Evolutionary conservation across 2,113 vertebrate species (phyloP).

Genomic region (Ia io): DNA sequence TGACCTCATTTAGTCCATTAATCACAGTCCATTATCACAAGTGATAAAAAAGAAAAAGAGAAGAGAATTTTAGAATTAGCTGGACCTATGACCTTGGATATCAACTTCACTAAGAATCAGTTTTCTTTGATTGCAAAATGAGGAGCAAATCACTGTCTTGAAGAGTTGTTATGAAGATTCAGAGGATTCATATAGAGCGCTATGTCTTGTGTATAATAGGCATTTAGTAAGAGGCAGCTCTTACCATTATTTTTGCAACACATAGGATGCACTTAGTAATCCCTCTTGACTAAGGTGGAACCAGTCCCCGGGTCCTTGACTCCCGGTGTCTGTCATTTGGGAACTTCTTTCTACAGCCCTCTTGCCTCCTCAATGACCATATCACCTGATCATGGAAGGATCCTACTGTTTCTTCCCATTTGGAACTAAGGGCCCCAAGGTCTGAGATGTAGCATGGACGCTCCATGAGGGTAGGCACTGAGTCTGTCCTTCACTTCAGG

Average conservation of each 20-base stretch:
- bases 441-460: not conserved
- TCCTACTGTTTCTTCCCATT: not conserved
- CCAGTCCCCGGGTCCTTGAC: not conserved
- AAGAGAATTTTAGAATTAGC: not conserved
- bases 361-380: not conserved
- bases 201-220: not conserved
- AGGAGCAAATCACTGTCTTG: not conserved
- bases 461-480: not conserved
- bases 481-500: not conserved
- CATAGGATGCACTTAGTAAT: not conserved
- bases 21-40: fast-evolving
- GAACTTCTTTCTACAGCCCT: not conserved
- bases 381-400: not conserved
- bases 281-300: not conserved
- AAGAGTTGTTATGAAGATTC: not conserved
- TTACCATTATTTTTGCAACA: not conserved
- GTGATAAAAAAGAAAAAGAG: not conserved
- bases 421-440: not conserved
- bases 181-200: not conserved
- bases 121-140: not conserved
- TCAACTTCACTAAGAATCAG: not conserved
- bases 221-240: not conserved
- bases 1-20: not conserved
- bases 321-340: not conserved
- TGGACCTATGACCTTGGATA: not conserved